Base-by-base conservation (phyloP, 2,888 invertebrate species). In the Epistrophe grossulariae region DNA sequence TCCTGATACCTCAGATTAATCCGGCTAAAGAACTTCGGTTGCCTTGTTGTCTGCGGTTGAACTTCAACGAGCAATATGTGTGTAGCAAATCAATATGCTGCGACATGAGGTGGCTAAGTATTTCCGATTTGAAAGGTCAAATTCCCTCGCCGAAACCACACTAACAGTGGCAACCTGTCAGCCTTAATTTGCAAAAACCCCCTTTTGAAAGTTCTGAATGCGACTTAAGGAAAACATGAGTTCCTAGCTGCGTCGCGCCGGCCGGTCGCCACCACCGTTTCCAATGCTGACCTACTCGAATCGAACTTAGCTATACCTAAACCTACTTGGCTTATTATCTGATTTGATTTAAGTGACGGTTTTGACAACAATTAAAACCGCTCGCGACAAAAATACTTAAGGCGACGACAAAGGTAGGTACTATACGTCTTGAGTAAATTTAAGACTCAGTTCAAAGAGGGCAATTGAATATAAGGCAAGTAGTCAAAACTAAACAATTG, bases 61-160 rank as follows among this genome's bases (percentile, higher is more conserved):
- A 66, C 28, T 66, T 68, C 66, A 52, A 68, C 64, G 76, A 50
- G 50, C 76, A 66, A 72, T 62, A 70, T 52, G 50, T 64, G 64
- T 57, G 72, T 72, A 57, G 59, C 50, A 62, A 57, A 77, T 77
- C 50, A 77, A 60, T n/a, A n/a, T 66, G 50, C 60, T 28, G n/a
- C 31, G 50, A 77, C 55, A 57, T 72, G 66, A 85, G 73, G 45
- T 82, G 78, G 64, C 59, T 79, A 48, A 79, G 79, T 79, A 62
- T 76, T 83, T 87, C 87, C 87, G 87, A 83, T 87, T 62, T 72
- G 76, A 87, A 87, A 87, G 87, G 87, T 87, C 83, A 79, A 66
- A 72, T 71, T 82, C 76, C 64, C 74, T 68, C 35, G 19, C 55
- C 40, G n/a, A 35, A 72, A 50, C 45, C 40, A n/a, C 66, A 48